Conservation (phyloP, 2,888 invertebrate species). For the Drosophila gaucha region DNA sequence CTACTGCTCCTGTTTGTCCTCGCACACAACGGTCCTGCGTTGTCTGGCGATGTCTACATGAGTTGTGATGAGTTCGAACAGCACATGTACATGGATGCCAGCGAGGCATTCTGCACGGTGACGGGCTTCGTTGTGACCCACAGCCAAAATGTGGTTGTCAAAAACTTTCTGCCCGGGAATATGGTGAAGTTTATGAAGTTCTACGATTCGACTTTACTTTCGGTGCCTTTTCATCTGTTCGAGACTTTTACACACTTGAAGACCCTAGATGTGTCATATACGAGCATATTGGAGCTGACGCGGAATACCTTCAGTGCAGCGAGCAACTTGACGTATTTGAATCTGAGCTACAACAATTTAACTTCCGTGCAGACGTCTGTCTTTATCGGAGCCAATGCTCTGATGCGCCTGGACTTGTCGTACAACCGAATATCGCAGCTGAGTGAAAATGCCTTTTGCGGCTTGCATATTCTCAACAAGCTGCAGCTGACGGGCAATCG, state of each 20-base stretch:
- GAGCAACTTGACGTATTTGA: conserved; percentile 77
- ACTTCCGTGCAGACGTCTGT: conserved; percentile 82
- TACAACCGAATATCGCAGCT: conserved; percentile 75
- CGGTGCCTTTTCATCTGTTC: conserved; percentile 83
- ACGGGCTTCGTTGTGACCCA: conserved; percentile 83
- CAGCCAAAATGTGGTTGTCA: conserved; percentile 82
- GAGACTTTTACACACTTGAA: conserved; percentile 80
- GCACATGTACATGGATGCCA: conserved; percentile 76
- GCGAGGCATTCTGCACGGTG: conserved; percentile 82
- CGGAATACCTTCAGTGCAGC: conserved; percentile 83
- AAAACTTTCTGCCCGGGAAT: conserved; percentile 73
- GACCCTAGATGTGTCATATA: conserved; percentile 82
- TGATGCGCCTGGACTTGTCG: conserved; percentile 82
- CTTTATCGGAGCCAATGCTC: conserved; percentile 81
- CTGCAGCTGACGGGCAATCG: conserved; percentile 80
- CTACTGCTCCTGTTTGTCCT: conserved; percentile 32
- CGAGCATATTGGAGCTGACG: conserved; percentile 82
- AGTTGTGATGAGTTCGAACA: conserved; percentile 84
- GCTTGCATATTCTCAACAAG: conserved; percentile 79
- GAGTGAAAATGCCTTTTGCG: conserved; percentile 82
- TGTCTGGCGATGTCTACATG: conserved; percentile 80
- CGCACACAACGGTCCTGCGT: not conserved
- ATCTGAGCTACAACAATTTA: conserved; percentile 82
- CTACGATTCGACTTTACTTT: conserved; percentile 82
- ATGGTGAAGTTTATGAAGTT: conserved; percentile 84